Percentiles rank a stretch among this genome's conserved stretches.
phyloP scores from a whole-genome alignment of 2,113 vertebrate species.

The Syngnathus typhle region DNA sequence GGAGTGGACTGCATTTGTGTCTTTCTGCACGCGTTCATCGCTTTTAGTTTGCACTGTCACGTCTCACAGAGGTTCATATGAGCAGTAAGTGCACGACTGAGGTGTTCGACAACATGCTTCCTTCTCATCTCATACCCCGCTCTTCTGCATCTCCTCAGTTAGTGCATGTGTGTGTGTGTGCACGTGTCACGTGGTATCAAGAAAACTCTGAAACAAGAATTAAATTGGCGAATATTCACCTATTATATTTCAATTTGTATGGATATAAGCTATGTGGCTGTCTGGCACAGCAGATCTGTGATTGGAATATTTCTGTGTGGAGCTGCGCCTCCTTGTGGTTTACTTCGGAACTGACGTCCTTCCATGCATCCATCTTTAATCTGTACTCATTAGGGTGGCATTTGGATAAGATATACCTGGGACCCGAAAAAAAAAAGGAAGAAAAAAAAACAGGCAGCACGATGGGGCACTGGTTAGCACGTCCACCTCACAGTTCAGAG shows the following conservation, averaged over 20 bases:
- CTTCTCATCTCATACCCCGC: slow-evolving; percentile 18
- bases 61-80: slow-evolving; percentile 37
- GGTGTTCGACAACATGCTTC: slow-evolving; percentile 33
- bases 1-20: slow-evolving; percentile 21
- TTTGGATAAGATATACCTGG: too few relatives aligned
- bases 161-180: too few relatives aligned
- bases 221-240: slow-evolving; percentile 32
- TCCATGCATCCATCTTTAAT: neutral
- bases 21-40: slow-evolving; percentile 22
- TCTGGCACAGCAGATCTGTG: slow-evolving; percentile 25
- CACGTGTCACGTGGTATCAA: neutral
- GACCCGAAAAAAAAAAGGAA: too few relatives aligned
- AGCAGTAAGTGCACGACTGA: slow-evolving; percentile 9
- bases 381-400: too few relatives aligned
- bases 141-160: slow-evolving; percentile 9
- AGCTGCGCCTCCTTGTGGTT: slow-evolving; percentile 54
- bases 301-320: slow-evolving; percentile 22
- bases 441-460: too few relatives aligned
- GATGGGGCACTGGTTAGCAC: too few relatives aligned
- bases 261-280: slow-evolving; percentile 42
- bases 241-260: slow-evolving; percentile 37
- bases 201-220: slow-evolving; percentile 29
- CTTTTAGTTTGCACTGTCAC: slow-evolving; percentile 30
- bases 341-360: slow-evolving; percentile 11
- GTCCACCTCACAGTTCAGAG: too few relatives aligned